Evolutionary conservation across 2,113 vertebrate genomes (phyloP), one percentile per base, ranked within the genome.

Genomic region (Rhea americana): DNA sequence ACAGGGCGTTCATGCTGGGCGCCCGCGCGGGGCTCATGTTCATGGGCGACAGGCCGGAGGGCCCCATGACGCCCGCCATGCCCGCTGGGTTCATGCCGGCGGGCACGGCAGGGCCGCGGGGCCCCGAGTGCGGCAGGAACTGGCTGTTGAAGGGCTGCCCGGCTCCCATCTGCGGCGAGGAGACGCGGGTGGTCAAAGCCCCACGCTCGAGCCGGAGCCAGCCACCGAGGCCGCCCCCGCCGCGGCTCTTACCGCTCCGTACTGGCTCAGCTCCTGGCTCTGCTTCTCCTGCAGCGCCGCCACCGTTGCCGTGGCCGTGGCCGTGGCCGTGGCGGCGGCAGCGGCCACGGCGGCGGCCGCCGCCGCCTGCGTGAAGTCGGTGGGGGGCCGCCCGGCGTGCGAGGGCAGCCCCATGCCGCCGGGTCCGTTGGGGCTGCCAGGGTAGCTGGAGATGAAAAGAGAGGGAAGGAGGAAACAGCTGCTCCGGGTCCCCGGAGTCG

Each of bases 251-350:
- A 99, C 99, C 97, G 98, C 95, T 58, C 99, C 95, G 2, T 99
- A 99, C 94, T 98, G 98, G 97, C 97, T 98, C 97, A 99, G 95
- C 94, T 99, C 99, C 95, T 99, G 99, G 97, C 98, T 99, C 96
- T 99, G 99, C 82, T 99, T 99, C 86, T 99, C 99, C 92, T 99
- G 99, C 63, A 99, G 98, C 1, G 99, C 99, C 0, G 99, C 98
- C 35, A 99, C 99, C 0, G 99, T 99, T 3, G 99, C 99, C 0
- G 99, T 99, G 25, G 99, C 99, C 0, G 99, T 99, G 73, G 99
- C 99, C 0, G 99, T 99, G 37, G 99, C 99, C 0, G 99, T 99
- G 92, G 99, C 99, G 0, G 99, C 99, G 0, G 99, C 99, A 0
- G 99, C 99, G 0, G 99, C 99, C 13, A 99, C 99, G 0, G 99